Conservation (phyloP, 2,797 vertebrate species). For the Poecilia wingei region DNA sequence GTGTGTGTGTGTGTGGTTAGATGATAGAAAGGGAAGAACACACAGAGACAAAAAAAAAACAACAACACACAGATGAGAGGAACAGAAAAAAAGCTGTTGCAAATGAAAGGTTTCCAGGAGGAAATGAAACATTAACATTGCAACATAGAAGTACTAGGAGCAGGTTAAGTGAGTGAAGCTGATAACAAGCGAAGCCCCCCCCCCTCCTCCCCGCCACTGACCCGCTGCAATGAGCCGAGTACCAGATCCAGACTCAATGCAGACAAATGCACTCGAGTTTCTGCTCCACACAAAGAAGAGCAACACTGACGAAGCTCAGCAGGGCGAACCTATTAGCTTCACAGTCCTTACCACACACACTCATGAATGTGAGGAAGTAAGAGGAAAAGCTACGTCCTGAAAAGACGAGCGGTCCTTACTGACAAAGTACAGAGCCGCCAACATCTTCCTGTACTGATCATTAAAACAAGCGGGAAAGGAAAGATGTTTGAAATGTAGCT, state of each 20-base stretch:
- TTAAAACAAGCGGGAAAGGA: background rate
- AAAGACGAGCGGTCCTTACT: background rate
- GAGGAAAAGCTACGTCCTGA: background rate
- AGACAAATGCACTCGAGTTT: background rate
- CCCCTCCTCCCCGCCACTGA: no score
- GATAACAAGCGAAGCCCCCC: background rate
- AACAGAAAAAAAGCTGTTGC: background rate
- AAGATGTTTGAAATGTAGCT: background rate
- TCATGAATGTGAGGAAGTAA: background rate
- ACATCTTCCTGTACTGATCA: background rate
- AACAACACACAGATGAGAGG: background rate
- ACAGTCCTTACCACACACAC: background rate
- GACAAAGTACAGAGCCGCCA: background rate
- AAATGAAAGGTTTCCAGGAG: background rate
- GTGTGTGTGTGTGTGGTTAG: slow-evolving; percentile 38
- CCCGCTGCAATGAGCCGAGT: background rate
- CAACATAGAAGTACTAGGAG: background rate
- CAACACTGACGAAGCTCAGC: background rate
- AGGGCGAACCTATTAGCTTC: background rate
- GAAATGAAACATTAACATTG: background rate
- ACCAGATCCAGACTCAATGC: background rate
- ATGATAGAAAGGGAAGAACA: slow-evolving; percentile 9
- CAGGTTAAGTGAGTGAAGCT: slow-evolving; percentile 7
- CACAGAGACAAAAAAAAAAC: slow-evolving; percentile 17
- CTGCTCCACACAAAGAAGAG: background rate